Evolutionary conservation across 2,797 vertebrate species (phyloP).

Genomic region (Poeciliopsis paucimaculata): DNA sequence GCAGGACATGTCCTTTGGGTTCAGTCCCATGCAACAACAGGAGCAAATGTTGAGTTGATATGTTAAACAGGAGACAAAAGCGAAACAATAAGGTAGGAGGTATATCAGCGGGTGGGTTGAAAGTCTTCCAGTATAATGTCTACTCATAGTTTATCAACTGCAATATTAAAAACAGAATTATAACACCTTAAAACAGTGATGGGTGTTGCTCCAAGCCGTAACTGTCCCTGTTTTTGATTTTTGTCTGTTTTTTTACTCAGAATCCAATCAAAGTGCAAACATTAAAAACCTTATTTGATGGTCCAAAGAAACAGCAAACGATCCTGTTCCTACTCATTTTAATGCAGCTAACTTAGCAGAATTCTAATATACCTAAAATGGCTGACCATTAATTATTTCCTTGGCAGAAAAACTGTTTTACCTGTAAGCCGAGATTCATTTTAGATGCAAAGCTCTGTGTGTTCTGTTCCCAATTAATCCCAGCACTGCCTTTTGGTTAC

Average conservation of each 20-base stretch:
- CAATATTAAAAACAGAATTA: neutral
- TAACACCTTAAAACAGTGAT: neutral
- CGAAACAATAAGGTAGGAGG: neutral
- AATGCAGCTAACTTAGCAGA: neutral
- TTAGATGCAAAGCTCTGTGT: neutral
- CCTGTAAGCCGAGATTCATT: constrained; percentile 1
- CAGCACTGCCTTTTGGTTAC: constrained; percentile 3
- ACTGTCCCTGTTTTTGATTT: neutral
- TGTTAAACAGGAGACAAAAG: neutral
- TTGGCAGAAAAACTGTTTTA: neutral
- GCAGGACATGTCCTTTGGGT: neutral
- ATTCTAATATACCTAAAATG: neutral
- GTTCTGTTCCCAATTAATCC: constrained; percentile 6
- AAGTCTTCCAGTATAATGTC: neutral
- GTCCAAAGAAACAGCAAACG: neutral
- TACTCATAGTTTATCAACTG: neutral
- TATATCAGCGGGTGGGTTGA: neutral
- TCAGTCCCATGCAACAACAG: neutral
- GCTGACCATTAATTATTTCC: neutral
- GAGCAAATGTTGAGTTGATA: neutral
- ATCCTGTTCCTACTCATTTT: neutral
- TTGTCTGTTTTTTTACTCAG: neutral
- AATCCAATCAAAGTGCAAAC: neutral
- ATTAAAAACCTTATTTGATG: neutral
- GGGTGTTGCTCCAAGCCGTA: neutral